Base-by-base conservation (phyloP, 2,888 invertebrate genomes). In the Tholera decimalis region DNA sequence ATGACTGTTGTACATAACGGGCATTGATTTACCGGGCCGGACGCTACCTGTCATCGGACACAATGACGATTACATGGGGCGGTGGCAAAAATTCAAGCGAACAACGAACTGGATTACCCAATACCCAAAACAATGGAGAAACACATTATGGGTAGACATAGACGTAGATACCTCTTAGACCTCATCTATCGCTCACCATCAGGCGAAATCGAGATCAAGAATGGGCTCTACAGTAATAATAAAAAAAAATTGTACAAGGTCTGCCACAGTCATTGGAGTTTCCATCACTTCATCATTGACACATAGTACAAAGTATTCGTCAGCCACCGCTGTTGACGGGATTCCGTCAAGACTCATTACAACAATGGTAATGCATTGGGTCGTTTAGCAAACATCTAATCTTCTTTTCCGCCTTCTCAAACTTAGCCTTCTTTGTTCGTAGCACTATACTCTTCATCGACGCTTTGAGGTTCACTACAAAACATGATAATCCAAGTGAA, bases 1-100 rank as follows among this genome's bases (percentile, higher is more conserved):
- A 93, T 93, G 91, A 93, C 92, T 78, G 67, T 90, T 91, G 90
- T 91, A 84, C 74, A 89, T 91, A 92, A 67, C 74, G 60, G 67
- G 92, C 93, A 94, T 94, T 93, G 94, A 93, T 93, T 93, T 92
- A 92, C 92, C 91, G 89, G 86, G 88, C 90, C 88, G 90, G 90
- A 87, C 89, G 89, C 88, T 89, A 86, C 89, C 90, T 91, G 92
- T 91, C 94, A 93, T 90, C 90, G 88, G 85, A 85, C 83, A 88
- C 89, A 89, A 91, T 92, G 92, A 92, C 89, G 89, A 78, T 82
- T 82, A 82, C 79, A 82, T 58, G 83, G 84, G 85, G 86, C 83
- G 87, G 82, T 86, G 87, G 83, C 84, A 90, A 90, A 91, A 91
- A 89, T 85, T 83, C 76, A 76, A 58, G 57, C 66, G 69, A 72